Conservation (phyloP, 2,888 invertebrate species). For the Dione vanillae region DNA sequence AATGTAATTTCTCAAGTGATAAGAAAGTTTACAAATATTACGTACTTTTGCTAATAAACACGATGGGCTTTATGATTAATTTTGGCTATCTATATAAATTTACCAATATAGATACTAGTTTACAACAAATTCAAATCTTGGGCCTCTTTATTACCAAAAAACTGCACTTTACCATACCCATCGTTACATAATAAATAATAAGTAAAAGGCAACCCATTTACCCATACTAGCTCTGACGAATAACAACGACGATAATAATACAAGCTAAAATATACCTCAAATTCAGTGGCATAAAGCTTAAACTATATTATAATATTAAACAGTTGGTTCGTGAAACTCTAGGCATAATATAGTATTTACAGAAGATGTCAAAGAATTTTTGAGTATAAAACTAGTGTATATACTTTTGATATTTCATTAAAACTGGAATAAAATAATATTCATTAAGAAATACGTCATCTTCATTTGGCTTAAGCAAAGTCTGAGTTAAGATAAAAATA, state of each 20-base stretch:
- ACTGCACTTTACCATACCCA: slow-evolving; percentile 25
- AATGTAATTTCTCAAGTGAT: no score
- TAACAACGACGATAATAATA: background rate
- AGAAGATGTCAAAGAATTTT: background rate
- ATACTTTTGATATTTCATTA: background rate
- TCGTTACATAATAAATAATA: slow-evolving; percentile 26
- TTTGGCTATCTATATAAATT: background rate
- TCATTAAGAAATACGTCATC: background rate
- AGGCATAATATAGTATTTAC: background rate
- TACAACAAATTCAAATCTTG: background rate
- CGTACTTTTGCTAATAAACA: no score
- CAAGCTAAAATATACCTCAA: slow-evolving; percentile 3
- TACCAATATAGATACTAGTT: background rate
- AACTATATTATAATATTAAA: background rate
- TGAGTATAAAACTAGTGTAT: background rate
- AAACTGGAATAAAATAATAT: background rate
- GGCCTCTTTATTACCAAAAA: slow-evolving; percentile 23
- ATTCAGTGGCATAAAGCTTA: accelerated
- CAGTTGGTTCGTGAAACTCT: background rate
- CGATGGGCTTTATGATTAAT: no score
- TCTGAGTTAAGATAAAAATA: no score
- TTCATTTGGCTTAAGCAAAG: no score
- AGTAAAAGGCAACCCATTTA: slow-evolving; percentile 25
- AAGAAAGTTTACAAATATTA: no score
- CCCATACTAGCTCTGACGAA: slow-evolving; percentile 8